A percentile compares a stretch with the other conserved stretches of the same genome.
These are phyloP conservation scores for Nycticryphes semicollaris DNA, from an alignment of 2,113 vertebrate genomes.

Conservation along the genomic window DNA sequence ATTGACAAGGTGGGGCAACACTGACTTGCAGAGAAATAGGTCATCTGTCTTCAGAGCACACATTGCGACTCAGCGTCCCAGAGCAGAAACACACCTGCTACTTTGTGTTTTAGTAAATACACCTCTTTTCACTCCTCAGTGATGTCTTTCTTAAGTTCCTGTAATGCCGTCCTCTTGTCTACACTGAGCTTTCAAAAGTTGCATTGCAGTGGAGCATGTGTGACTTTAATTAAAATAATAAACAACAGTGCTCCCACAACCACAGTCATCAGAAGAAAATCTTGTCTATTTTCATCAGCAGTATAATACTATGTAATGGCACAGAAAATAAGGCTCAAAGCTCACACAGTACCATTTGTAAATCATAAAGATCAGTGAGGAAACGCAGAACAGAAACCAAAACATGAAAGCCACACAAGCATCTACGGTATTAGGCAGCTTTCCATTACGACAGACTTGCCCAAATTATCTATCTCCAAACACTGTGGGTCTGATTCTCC, in stretches of 20 bases:
- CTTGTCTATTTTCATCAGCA: slow-evolving; percentile 3
- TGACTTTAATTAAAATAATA: slow-evolving; percentile 16
- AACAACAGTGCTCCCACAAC: not conserved
- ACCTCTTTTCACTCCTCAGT: not conserved
- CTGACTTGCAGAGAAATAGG: not conserved
- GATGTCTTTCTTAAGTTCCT: not conserved
- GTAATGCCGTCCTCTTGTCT: not conserved
- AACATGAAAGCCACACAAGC: slow-evolving; percentile 37
- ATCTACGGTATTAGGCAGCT: slow-evolving; percentile 46
- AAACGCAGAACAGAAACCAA: slow-evolving; percentile 21
- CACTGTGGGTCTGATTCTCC: not conserved
- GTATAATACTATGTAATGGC: not conserved
- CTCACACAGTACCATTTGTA: slow-evolving; percentile 1
- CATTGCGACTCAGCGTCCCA: not conserved
- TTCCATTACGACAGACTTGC: slow-evolving; percentile 58
- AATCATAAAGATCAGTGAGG: slow-evolving; percentile 44
- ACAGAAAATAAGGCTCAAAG: slow-evolving; percentile 15
- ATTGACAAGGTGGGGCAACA: not conserved
- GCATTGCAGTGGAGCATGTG: not conserved
- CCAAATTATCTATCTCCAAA: slow-evolving; percentile 29
- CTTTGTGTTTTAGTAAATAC: not conserved
- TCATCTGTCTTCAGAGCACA: not conserved
- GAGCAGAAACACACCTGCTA: not conserved
- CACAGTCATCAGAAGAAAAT: not conserved
- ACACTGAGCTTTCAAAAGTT: not conserved